Base-by-base conservation (phyloP, 2,888 invertebrate species). In the Polyommatus icarus region DNA sequence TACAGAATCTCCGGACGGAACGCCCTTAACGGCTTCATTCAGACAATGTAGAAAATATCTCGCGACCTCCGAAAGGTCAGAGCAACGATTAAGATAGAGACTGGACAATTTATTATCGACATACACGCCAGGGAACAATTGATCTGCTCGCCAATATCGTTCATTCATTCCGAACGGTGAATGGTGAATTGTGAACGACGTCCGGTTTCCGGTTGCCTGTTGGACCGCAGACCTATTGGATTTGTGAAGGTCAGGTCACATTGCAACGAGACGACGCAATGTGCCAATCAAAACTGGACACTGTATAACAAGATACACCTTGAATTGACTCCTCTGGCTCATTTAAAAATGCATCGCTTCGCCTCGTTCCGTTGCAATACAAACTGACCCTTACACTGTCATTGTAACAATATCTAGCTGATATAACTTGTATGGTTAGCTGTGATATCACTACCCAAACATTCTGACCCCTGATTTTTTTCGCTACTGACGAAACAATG, bases 101-200 rank as follows among this genome's bases (percentile, higher is more conserved):
- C 15, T 5, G 67, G 67, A 67, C 15, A 67, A 67, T 32, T 67
- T 67, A 67, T 1, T 15, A 67, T 67, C 29, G 67, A 29, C 29
- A 67, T 24, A 67, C 67, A 67, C 67, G 67, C 67, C 67, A 67
- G 18, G 24, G 61, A 32, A 67, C 67, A 29, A 67, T 67, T 67
- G 67, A 67, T 67, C 67, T 67, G 67, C 29, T 67, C 29, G 67
- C 15, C 67, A 32, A 67, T 67, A 67, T 32, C 67, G 29, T 67
- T 67, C 29, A 67, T 29, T 67, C 61, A 67, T 29, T 67, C 29
- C 67, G 29, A 67, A 32, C 24, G 20, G 29, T 67, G 29, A 67
- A 67, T 18, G 18, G 67, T 67, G 67, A 67, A 67, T 67, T 29
- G 29, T 67, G 67, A 67, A 67, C 12, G 32, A 24, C 29, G 67